Percentiles rank a stretch among this genome's conserved stretches.
phyloP scores from a whole-genome alignment of 2,888 invertebrate genomes.

The Pandemis cinnamomeana region DNA sequence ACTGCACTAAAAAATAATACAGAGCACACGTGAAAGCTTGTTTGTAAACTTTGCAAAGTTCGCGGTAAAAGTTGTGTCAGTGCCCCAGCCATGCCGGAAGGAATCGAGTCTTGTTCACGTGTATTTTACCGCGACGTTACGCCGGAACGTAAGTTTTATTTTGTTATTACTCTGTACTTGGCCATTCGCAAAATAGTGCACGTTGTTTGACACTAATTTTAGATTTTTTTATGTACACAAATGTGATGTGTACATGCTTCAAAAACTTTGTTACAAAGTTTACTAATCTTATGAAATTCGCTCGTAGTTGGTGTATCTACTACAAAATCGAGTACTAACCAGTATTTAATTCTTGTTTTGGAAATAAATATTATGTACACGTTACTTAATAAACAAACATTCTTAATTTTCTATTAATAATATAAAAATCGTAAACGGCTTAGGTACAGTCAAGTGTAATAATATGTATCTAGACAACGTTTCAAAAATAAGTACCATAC shows the following conservation, averaged over 20 bases:
- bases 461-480: too few relatives aligned
- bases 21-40: constrained; percentile 11
- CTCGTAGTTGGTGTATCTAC: too few relatives aligned
- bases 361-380: neutral
- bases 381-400: neutral
- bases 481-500: too few relatives aligned
- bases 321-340: too few relatives aligned
- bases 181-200: too few relatives aligned
- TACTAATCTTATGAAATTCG: too few relatives aligned
- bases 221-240: too few relatives aligned
- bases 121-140: constrained; percentile 74
- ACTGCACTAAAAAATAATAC: neutral
- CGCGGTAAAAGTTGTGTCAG: constrained; percentile 32
- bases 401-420: neutral
- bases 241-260: too few relatives aligned
- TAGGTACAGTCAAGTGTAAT: too few relatives aligned
- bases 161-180: constrained; percentile 20
- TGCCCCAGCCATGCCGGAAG: constrained; percentile 69
- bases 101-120: constrained; percentile 60
- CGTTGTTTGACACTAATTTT: too few relatives aligned
- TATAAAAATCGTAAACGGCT: neutral
- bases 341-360: neutral
- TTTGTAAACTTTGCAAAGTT: constrained; percentile 26
- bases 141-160: constrained; percentile 71
- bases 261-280: too few relatives aligned